These are phyloP conservation scores for Chrysomallon squamiferum DNA, from an alignment of 1,140 invertebrate genomes.

Conservation along the genomic window DNA sequence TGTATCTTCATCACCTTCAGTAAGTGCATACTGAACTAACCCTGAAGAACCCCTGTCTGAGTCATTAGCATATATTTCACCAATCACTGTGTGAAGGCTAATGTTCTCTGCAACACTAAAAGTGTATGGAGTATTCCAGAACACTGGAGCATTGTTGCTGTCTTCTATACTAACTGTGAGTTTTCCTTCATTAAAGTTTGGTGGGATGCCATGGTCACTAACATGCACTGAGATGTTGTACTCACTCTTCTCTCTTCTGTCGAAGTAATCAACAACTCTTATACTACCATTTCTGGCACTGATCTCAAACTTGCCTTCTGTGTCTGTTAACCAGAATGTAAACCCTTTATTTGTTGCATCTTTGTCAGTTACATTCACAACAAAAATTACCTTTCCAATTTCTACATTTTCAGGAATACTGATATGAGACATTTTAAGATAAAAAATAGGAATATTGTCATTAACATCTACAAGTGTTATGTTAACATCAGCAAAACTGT, in stretches of 20 bases:
- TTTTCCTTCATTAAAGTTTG: conserved; percentile 6
- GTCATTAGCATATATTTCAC: conserved; percentile 22
- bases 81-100: conserved; percentile 7
- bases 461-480: conserved; percentile 31
- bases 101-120: conserved; percentile 17
- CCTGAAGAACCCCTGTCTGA: conserved; percentile 32
- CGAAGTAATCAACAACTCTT: conserved; percentile 9
- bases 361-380: conserved; percentile 20
- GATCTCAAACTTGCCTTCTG: conserved; percentile 36
- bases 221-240: conserved; percentile 34
- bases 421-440: not conserved
- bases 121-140: conserved; percentile 5
- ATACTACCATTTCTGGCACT: conserved; percentile 23
- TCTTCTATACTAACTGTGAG: conserved; percentile 18
- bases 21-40: conserved; percentile 19
- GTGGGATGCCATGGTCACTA: conserved; percentile 34
- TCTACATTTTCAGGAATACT: conserved; percentile 19
- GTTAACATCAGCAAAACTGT: conserved; percentile 7
- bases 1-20: conserved; percentile 1
- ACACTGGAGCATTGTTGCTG: conserved; percentile 25
- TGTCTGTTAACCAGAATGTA: conserved; percentile 25
- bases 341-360: conserved; percentile 33
- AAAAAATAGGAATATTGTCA: conserved; percentile 20
- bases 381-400: conserved; percentile 7
- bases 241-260: conserved; percentile 14